Evolutionary conservation across 2,888 invertebrate genomes (phyloP).

Genomic region (Luffia ferchaultella): DNA sequence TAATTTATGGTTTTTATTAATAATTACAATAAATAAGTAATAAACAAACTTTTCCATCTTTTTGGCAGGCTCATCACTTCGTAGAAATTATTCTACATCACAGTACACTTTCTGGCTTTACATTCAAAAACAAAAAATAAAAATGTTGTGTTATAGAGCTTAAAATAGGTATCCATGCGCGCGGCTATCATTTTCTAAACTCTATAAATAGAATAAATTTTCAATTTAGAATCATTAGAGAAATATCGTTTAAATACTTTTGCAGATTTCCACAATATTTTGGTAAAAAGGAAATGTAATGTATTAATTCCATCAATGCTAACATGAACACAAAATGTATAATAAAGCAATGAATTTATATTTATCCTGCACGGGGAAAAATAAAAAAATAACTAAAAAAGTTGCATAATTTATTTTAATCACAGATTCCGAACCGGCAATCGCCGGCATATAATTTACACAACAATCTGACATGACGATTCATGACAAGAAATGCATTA

Average conservation of each 20-base stretch:
- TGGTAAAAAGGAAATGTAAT: no score
- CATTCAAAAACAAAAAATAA: not conserved
- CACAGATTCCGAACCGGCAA: slow-evolving; percentile 37
- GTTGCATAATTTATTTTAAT: slow-evolving; percentile 51
- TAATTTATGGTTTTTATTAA: not conserved
- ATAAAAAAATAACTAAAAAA: slow-evolving; percentile 32
- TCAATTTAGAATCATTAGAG: not conserved
- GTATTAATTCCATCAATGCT: no score
- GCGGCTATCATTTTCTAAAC: not conserved
- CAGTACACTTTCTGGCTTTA: not conserved
- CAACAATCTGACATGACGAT: slow-evolving; percentile 20
- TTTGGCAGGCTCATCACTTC: not conserved
- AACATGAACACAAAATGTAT: no score
- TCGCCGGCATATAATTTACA: slow-evolving; percentile 19
- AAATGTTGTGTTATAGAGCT: not conserved
- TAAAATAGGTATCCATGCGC: not conserved
- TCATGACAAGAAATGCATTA: no score
- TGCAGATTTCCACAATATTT: not conserved
- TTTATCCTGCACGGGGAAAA: no score
- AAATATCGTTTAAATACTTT: not conserved
- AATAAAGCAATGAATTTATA: no score
- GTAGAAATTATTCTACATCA: not conserved
- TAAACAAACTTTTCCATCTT: not conserved
- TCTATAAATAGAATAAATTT: not conserved
- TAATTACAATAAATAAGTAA: not conserved